A percentile compares a stretch with the other conserved stretches of the same genome.
phyloP scores from a whole-genome alignment of 2,888 invertebrate species.

The Portevinia maculata region DNA sequence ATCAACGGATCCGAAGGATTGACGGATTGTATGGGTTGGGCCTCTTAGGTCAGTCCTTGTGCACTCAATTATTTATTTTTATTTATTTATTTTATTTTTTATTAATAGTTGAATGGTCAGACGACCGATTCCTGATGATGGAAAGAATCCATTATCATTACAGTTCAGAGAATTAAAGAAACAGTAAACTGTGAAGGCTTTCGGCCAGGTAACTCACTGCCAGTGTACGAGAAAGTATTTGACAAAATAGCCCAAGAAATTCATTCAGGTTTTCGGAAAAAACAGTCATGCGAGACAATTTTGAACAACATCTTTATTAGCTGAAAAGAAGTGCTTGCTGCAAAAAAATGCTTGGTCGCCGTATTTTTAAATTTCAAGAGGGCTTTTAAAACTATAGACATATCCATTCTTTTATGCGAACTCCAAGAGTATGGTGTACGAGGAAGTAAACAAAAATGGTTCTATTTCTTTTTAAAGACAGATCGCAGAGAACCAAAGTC shows the following conservation, averaged over 20 bases:
- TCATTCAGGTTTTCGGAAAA: not conserved
- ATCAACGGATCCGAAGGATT: too few species aligned
- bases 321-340: not conserved
- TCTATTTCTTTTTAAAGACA: too few species aligned
- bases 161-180: not conserved
- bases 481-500: not conserved
- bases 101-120: not conserved
- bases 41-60: not conserved
- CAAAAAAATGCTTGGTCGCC: not conserved
- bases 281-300: constrained; percentile 1
- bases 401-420: not conserved
- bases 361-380: not conserved
- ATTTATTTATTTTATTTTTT: too few species aligned
- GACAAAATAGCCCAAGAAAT: not conserved
- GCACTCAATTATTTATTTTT: not conserved
- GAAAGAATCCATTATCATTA: not conserved
- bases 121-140: not conserved
- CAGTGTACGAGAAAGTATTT: not conserved
- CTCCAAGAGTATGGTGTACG: not conserved
- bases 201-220: not conserved
- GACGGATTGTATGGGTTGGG: too few species aligned
- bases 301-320: not conserved
- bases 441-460: not conserved
- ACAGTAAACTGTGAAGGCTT: not conserved
- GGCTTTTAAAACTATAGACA: constrained; percentile 1